A percentile compares a stretch with the other conserved stretches of the same genome.
Evolutionary conservation across 1,140 invertebrate species (phyloP).

Genomic region (Megathymus violae): DNA sequence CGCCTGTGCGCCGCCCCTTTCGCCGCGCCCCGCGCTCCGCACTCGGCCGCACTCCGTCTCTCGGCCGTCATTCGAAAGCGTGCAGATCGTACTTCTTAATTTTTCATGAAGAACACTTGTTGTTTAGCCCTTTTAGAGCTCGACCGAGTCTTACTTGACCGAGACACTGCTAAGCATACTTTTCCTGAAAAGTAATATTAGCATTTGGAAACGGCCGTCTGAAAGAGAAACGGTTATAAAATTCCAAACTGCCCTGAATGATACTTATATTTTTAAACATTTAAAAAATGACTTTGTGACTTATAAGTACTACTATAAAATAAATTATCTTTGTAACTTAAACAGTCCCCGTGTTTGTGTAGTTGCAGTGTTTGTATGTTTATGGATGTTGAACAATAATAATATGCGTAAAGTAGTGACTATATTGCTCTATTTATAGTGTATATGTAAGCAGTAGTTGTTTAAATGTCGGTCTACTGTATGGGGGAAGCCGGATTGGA

Average conservation of each 20-base stretch:
- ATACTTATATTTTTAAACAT: slow-evolving; percentile 19
- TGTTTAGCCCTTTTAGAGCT: slow-evolving; percentile 34
- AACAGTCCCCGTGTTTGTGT: no score
- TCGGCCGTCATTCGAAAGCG: slow-evolving; percentile 25
- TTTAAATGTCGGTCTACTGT: no score
- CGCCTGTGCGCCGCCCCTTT: slow-evolving; percentile 32
- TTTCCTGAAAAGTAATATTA: slow-evolving; percentile 26
- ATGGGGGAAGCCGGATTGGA: no score
- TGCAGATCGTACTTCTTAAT: slow-evolving; percentile 41
- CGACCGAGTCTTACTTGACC: slow-evolving; percentile 24
- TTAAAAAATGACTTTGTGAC: background rate
- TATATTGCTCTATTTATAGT: no score
- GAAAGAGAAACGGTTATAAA: slow-evolving; percentile 19
- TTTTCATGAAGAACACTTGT: slow-evolving; percentile 49
- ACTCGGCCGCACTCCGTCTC: background rate
- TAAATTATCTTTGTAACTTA: no score
- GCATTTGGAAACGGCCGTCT: slow-evolving; percentile 20
- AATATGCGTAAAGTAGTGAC: no score
- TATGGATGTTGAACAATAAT: no score
- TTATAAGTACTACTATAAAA: no score
- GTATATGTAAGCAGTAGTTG: no score
- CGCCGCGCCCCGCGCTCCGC: background rate
- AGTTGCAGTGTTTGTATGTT: no score
- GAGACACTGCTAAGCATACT: slow-evolving; percentile 31
- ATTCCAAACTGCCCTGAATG: slow-evolving; percentile 12